phyloP scores from a whole-genome alignment of 2,113 vertebrate species.

The Dasyurus viverrinus region DNA sequence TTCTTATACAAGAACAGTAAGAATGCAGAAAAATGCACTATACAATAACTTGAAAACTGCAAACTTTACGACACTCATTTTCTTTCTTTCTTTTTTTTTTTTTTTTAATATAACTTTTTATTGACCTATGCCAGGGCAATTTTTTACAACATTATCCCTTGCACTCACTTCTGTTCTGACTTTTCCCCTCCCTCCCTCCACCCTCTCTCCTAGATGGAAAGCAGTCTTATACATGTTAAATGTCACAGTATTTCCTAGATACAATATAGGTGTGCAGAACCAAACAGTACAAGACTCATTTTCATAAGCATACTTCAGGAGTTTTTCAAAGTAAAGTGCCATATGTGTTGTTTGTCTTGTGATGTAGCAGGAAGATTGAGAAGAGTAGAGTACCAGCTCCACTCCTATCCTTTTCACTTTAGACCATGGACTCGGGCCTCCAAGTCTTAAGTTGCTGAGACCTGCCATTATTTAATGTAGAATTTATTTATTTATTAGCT shows the following conservation, averaged over 20 bases:
- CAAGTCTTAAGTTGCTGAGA: not conserved
- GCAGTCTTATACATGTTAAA: too few species aligned
- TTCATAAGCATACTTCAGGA: not conserved
- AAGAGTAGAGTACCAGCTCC: not conserved
- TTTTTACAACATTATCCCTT: too few species aligned
- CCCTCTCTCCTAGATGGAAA: too few species aligned
- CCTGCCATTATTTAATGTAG: not conserved
- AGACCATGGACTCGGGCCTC: not conserved
- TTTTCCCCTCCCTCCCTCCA: too few species aligned
- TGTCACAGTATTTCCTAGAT: too few species aligned
- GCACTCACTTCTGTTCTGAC: too few species aligned
- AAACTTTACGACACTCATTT: not conserved
- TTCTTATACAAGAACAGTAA: not conserved
- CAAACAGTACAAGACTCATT: too few species aligned
- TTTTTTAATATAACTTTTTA: too few species aligned
- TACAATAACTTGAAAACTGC: not conserved
- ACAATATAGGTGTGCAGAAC: too few species aligned
- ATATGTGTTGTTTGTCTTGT: not conserved
- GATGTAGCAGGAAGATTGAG: not conserved
- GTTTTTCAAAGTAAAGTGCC: not conserved
- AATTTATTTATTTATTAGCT: not conserved
- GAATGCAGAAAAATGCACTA: not conserved
- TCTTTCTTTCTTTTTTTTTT: too few species aligned
- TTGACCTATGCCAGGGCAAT: too few species aligned
- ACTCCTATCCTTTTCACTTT: not conserved